Evolutionary conservation across 2,888 invertebrate species (phyloP).

Genomic region (Drosophila antonietae): DNA sequence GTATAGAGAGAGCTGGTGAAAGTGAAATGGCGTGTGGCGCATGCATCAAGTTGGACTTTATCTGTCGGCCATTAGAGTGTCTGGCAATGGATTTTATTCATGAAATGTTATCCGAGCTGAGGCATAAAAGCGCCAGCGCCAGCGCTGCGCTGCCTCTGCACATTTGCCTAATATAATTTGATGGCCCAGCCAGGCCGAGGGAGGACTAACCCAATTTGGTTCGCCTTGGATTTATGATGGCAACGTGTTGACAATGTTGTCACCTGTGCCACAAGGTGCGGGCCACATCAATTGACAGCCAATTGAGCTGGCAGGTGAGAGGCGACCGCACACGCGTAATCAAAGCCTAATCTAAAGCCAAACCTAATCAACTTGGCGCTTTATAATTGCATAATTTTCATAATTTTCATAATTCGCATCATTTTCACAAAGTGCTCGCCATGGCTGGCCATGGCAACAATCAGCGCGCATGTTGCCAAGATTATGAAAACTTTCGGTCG

Average conservation of each 20-base stretch:
- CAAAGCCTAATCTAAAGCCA: constrained; percentile 48
- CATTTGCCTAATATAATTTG: constrained; percentile 68
- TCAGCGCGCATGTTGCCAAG: constrained; percentile 14
- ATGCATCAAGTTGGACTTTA: constrained; percentile 47
- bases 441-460: not conserved
- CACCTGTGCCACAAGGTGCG: not conserved
- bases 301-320: constrained; percentile 5
- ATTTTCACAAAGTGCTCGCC: constrained; percentile 48
- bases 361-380: constrained; percentile 67
- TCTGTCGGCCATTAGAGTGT: constrained; percentile 52
- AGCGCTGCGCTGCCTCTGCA: constrained; percentile 21
- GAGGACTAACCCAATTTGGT: constrained; percentile 60
- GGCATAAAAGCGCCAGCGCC: constrained; percentile 35
- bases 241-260: constrained; percentile 64
- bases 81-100: constrained; percentile 54
- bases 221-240: constrained; percentile 65
- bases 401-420: constrained; percentile 66
- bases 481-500: constrained; percentile 28
- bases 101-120: constrained; percentile 47
- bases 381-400: constrained; percentile 72
- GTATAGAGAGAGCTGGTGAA: not conserved
- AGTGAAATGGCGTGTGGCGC: constrained; percentile 14
- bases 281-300: constrained; percentile 3
- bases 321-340: constrained; percentile 38
- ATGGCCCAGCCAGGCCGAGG: constrained; percentile 41